Evolutionary conservation across 2,797 vertebrate genomes (phyloP), one percentile per base, ranked within the genome.

Genomic region (Scleropages formosus): DNA sequence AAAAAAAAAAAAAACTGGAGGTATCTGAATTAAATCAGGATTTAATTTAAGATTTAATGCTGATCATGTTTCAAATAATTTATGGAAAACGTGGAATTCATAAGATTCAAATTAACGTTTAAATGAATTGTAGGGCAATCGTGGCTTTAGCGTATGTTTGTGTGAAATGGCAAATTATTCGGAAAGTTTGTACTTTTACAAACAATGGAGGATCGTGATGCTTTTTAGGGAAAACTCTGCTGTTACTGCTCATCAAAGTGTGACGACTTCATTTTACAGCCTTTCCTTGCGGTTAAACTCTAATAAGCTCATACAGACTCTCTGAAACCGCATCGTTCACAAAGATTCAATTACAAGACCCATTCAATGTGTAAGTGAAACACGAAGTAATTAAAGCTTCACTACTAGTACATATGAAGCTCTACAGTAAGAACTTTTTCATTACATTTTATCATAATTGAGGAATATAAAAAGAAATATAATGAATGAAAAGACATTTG

Each of bases 251-350:
- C 68, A 20, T 26, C 22, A 13, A 20, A 70, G 68, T 53, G 24
- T 53, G 68, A 56, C 11, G 16, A n/a, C 10, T 51, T 69, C 9
- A 68, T 68, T 68, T 69, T 51, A 51, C 66, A 69, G 67, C 69
- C n/a, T n/a, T 49, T 46, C 46, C 69, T 69, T 69, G 51, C n/a
- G 39, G 44, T 11, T 15, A 53, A 69, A 22, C n/a, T 22, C 67
- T 49, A 47, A 69, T 22, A 49, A 20, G 24, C 46, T 12, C n/a
- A n/a, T n/a, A 7, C 20, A 9, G 0, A 16, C 53, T 13, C 39
- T 39, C 59, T 61, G 15, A 20, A 39, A 68, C 10, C 47, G 39
- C 47, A 1, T 8, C 49, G 65, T 22, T 47, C 7, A 22, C 11
- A 68, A 49, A 46, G 31, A 22, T 49, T 47, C 7, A 44, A 18